Conservation (phyloP, 2,888 invertebrate genomes). For the Eupithecia subumbrata region DNA sequence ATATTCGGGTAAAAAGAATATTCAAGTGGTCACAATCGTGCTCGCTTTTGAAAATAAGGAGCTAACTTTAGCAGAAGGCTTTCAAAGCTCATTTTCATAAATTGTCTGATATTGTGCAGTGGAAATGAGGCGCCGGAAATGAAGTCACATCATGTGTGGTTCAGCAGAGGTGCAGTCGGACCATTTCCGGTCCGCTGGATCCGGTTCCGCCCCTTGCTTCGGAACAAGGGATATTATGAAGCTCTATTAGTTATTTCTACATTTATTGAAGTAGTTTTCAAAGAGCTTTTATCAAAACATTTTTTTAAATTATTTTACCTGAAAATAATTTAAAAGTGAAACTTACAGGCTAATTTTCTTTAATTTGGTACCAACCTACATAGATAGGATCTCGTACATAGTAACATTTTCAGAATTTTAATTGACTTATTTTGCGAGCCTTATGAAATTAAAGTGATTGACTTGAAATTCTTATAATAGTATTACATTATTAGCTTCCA, state of each 20-base stretch:
- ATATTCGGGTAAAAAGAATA: background rate
- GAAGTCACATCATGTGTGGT: slow-evolving; percentile 20
- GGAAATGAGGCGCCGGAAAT: slow-evolving; percentile 22
- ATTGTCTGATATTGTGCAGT: background rate
- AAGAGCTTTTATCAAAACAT: too few relatives aligned
- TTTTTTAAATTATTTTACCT: too few relatives aligned
- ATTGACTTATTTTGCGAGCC: too few relatives aligned
- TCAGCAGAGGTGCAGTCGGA: slow-evolving; percentile 15
- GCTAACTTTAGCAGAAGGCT: background rate
- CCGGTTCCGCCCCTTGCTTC: slow-evolving; percentile 15
- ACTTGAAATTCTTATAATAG: too few relatives aligned
- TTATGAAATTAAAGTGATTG: too few relatives aligned
- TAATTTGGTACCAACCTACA: background rate
- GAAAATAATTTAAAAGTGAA: background rate
- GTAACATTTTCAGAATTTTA: too few relatives aligned
- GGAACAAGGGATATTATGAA: background rate
- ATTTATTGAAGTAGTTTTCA: background rate
- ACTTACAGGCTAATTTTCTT: background rate
- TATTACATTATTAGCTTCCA: too few relatives aligned
- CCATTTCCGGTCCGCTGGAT: slow-evolving; percentile 27
- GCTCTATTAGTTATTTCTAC: background rate
- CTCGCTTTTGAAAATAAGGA: background rate
- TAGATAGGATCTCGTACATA: background rate
- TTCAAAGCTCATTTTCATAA: slow-evolving; percentile 9
- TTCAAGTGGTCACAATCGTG: background rate